Conservation (phyloP, 2,888 invertebrate species). For the Exephanes ischioxanthus region DNA sequence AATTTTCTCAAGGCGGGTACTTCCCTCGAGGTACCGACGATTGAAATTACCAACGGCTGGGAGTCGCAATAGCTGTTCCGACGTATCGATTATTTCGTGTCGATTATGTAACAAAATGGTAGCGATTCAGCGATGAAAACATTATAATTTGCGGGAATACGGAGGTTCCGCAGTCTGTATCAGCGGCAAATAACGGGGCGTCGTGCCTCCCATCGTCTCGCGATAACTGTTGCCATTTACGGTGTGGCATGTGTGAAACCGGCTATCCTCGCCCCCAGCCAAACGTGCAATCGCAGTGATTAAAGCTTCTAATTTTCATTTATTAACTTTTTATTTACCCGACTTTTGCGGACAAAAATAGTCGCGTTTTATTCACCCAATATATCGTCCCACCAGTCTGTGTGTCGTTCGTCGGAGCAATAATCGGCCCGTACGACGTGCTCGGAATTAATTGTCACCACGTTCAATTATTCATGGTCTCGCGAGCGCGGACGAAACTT, state of each 20-base stretch:
- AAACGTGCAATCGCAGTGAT: neutral
- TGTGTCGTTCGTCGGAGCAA: neutral
- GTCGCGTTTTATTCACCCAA: neutral
- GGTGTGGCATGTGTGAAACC: neutral
- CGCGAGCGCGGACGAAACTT: slow-evolving; percentile 16
- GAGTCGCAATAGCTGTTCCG: neutral
- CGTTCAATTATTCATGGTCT: slow-evolving; percentile 31
- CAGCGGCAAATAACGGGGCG: neutral
- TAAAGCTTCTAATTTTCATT: neutral
- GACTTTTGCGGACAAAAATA: neutral
- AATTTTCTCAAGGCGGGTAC: neutral
- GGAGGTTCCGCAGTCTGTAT: neutral
- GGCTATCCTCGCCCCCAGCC: neutral
- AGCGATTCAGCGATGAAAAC: neutral
- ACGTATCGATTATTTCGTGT: neutral
- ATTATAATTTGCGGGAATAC: neutral
- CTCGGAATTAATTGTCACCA: slow-evolving; percentile 13
- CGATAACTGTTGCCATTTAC: neutral
- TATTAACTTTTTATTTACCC: neutral
- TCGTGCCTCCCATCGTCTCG: neutral
- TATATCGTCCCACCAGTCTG: neutral
- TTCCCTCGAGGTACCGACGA: neutral
- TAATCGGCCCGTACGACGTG: slow-evolving; percentile 10
- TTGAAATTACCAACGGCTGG: neutral
- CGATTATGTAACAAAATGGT: neutral